Evolutionary conservation across 2,797 vertebrate species (phyloP).

Genomic region (Choloepus didactylus): DNA sequence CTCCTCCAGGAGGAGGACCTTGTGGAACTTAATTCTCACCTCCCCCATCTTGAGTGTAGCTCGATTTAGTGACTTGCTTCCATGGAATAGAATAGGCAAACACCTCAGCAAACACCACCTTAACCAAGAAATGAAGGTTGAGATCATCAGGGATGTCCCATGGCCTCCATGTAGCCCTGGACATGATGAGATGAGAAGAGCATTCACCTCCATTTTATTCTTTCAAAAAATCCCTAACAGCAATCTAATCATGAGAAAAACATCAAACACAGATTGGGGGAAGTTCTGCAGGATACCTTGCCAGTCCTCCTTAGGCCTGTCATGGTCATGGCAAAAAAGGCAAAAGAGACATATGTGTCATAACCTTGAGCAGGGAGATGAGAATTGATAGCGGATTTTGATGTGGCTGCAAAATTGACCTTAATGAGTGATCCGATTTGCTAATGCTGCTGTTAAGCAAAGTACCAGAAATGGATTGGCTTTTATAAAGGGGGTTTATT

Average conservation of each 20-base stretch:
- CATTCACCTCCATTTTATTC: neutral
- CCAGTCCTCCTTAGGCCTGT: neutral
- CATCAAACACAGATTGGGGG: neutral
- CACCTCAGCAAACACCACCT: neutral
- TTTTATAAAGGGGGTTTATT: too few species aligned
- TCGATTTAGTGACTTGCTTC: neutral
- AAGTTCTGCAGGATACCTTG: neutral
- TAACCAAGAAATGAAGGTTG: neutral
- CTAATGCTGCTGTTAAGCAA: too few species aligned
- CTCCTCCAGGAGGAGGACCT: neutral
- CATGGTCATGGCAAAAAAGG: neutral
- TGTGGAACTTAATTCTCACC: neutral
- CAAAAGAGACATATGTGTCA: neutral
- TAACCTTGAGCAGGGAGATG: neutral
- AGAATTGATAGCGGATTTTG: neutral
- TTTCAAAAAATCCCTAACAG: neutral
- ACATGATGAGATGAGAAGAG: neutral
- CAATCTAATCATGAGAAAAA: conserved; percentile 18
- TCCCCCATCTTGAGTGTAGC: neutral
- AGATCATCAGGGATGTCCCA: neutral
- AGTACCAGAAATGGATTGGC: too few species aligned
- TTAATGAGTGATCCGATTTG: neutral
- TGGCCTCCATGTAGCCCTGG: neutral
- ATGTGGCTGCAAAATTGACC: neutral
- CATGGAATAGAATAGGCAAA: neutral